These are phyloP conservation scores for Rattus rattus DNA, from an alignment of 2,113 vertebrate species.

Conservation along the genomic window DNA sequence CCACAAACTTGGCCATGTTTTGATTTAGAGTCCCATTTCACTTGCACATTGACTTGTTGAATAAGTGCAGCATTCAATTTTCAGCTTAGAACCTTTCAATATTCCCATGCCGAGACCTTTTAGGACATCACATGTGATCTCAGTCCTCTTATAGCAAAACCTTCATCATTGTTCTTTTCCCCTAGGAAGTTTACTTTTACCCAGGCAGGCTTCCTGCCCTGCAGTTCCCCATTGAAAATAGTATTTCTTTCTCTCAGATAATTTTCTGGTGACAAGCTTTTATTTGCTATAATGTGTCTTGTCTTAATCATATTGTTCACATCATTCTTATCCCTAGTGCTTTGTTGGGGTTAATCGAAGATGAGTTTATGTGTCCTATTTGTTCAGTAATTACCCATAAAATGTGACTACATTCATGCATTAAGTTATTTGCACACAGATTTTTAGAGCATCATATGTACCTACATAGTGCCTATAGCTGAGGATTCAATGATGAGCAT, in stretches of 20 bases:
- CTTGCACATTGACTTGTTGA: not conserved
- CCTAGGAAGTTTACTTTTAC: not conserved
- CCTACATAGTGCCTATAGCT: too few relatives aligned
- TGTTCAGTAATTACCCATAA: not conserved
- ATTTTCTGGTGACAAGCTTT: not conserved
- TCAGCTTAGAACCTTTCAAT: not conserved
- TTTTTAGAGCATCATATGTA: not conserved
- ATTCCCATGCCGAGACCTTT: not conserved
- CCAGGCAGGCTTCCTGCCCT: not conserved
- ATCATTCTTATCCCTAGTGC: not conserved
- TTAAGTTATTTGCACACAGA: not conserved
- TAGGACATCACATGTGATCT: not conserved
- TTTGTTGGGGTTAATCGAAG: not conserved
- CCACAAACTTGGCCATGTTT: not conserved
- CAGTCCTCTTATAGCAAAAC: not conserved
- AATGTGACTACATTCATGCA: too few relatives aligned
- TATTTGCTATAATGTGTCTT: not conserved
- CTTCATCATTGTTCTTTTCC: not conserved
- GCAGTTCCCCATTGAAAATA: not conserved
- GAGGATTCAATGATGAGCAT: too few relatives aligned
- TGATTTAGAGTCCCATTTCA: not conserved
- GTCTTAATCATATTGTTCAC: not conserved
- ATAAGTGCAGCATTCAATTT: not conserved
- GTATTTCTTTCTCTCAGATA: not conserved
- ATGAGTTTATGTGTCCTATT: not conserved